phyloP scores from a whole-genome alignment of 2,113 vertebrate genomes.

The Paradisaea rubra region DNA sequence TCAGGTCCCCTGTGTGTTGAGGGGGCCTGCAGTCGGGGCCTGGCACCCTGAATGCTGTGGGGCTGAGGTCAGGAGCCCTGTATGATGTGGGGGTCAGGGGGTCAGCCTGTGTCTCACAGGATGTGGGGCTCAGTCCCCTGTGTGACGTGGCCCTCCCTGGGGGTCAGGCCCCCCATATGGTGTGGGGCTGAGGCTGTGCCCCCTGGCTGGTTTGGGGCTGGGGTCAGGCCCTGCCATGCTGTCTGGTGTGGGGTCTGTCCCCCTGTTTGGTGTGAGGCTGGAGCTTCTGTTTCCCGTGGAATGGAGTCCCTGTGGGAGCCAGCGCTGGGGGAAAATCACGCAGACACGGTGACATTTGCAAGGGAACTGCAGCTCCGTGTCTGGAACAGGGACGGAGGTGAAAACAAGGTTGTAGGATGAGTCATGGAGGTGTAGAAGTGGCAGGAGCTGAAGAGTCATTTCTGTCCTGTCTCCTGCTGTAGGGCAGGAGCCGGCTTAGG shows the following conservation, averaged over 20 bases:
- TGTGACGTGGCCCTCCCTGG: fast-evolving
- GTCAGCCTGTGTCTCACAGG: not conserved
- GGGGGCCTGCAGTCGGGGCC: not conserved
- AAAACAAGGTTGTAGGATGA: not conserved
- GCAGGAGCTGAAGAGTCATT: not conserved
- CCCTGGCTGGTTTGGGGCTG: not conserved
- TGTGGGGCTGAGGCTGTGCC: not conserved
- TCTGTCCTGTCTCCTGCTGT: not conserved
- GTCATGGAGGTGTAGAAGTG: not conserved
- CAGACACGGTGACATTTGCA: fast-evolving
- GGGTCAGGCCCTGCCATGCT: fast-evolving
- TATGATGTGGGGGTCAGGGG: too few species aligned
- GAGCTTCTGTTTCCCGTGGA: not conserved
- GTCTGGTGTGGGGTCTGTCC: fast-evolving
- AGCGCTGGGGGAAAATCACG: fast-evolving
- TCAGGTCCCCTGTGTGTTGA: not conserved
- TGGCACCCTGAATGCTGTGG: not conserved
- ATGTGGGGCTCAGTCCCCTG: not conserved
- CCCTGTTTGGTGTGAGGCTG: fast-evolving
- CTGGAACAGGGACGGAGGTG: not conserved
- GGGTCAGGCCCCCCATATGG: not conserved
- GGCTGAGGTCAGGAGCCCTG: not conserved
- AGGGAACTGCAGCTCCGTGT: not conserved
- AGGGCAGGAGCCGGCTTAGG: not conserved
- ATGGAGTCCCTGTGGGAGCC: not conserved